Percentiles rank a stretch among this genome's conserved stretches.
These are phyloP conservation scores for Pandion haliaetus DNA, from an alignment of 2,113 vertebrate species.

Conservation along the genomic window DNA sequence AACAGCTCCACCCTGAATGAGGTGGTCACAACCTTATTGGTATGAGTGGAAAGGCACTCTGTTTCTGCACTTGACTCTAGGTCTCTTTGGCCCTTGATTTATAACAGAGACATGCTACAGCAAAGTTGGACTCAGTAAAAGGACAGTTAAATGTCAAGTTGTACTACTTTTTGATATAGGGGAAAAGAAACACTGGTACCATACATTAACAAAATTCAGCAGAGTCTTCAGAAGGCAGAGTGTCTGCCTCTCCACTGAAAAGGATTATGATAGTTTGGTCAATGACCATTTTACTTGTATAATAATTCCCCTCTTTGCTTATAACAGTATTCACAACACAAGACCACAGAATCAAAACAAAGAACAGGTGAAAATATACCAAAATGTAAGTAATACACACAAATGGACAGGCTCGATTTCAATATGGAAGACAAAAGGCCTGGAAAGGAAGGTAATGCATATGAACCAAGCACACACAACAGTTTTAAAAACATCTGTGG, in stretches of 20 bases:
- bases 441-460: background rate
- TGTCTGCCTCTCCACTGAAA: background rate
- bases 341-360: background rate
- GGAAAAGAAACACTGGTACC: background rate
- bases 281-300: background rate
- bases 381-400: background rate
- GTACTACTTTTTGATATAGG: background rate
- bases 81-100: background rate
- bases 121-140: background rate
- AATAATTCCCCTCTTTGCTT: background rate
- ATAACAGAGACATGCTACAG: background rate
- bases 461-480: background rate
- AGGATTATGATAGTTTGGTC: background rate
- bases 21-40: background rate
- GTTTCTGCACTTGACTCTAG: background rate
- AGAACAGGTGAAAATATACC: background rate
- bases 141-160: background rate
- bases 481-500: constrained; percentile 3
- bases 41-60: background rate
- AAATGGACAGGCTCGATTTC: background rate
- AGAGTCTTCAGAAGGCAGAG: background rate
- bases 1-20: background rate
- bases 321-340: background rate
- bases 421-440: background rate
- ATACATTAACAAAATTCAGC: background rate